Conservation (phyloP, 2,888 invertebrate species). For the Stegana nigrithorax region DNA sequence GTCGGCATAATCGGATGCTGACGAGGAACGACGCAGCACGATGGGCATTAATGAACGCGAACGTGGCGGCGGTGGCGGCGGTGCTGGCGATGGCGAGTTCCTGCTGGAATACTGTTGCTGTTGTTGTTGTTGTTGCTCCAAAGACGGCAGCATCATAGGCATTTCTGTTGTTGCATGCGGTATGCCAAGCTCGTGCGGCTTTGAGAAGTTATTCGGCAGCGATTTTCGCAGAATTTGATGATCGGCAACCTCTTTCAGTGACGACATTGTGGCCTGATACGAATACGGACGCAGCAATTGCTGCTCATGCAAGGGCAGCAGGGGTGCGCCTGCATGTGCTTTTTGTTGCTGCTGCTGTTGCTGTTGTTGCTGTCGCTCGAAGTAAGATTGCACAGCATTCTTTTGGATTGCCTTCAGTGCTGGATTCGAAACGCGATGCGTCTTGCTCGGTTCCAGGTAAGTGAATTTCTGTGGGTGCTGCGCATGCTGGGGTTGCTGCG, state of each 20-base stretch:
- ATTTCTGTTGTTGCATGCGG: conserved; percentile 13
- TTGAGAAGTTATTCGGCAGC: conserved; percentile 58
- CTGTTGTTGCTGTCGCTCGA: conserved; percentile 77
- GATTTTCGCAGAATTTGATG: conserved; percentile 60
- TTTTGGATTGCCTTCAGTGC: conserved; percentile 85
- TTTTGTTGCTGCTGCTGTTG: conserved; percentile 45
- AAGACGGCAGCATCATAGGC: no score
- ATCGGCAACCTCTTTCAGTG: conserved; percentile 36
- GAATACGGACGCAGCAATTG: conserved; percentile 61
- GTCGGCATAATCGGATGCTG: conserved; percentile 77
- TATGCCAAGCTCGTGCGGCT: conserved; percentile 42
- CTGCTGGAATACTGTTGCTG: conserved; percentile 5
- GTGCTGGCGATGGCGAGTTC: conserved; percentile 65
- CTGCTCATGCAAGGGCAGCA: conserved; percentile 40
- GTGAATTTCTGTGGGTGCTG: conserved; percentile 71
- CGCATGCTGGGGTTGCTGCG: conserved; percentile 26
- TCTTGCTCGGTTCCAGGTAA: conserved; percentile 80
- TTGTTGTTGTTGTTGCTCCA: conserved; percentile 8
- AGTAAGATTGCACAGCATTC: conserved; percentile 83
- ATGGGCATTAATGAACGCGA: conserved; percentile 64
- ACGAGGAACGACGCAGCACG: conserved; percentile 72
- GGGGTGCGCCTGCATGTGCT: background rate
- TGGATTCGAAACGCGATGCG: conserved; percentile 77
- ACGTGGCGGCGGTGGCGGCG: conserved; percentile 67
- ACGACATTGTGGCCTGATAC: conserved; percentile 48